Percentiles rank a stretch among this genome's conserved stretches.
phyloP scores from a whole-genome alignment of 2,797 vertebrate genomes.

The Triplophysa bombifrons region DNA sequence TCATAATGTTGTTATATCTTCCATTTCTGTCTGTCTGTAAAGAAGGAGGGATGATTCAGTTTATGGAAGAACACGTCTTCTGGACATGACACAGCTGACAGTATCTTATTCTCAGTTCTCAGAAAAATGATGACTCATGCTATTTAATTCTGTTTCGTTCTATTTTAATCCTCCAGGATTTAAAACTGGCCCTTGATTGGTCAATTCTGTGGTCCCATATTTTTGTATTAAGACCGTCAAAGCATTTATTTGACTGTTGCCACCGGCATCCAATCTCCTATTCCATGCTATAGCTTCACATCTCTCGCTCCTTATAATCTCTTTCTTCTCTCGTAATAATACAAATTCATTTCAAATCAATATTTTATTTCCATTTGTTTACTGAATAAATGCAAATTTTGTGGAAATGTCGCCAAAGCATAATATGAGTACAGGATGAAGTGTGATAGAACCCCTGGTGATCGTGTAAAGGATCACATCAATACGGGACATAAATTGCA shows the following conservation, averaged over 20 bases:
- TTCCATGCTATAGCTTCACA: not conserved
- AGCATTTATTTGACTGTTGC: not conserved
- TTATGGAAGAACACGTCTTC: conserved; percentile 27
- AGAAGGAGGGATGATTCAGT: conserved; percentile 24
- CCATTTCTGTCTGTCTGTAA: conserved; percentile 26
- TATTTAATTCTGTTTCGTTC: not conserved
- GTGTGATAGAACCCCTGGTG: not conserved
- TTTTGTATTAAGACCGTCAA: not conserved
- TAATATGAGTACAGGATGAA: not conserved
- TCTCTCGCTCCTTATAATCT: not conserved
- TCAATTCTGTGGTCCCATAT: not conserved
- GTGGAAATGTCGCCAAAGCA: not conserved
- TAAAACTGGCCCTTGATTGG: not conserved
- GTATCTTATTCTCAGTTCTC: conserved; percentile 1
- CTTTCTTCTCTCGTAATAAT: not conserved
- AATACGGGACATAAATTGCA: not conserved
- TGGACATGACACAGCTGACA: conserved; percentile 2
- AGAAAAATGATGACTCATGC: conserved; percentile 16
- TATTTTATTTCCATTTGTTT: not conserved
- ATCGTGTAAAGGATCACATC: not conserved
- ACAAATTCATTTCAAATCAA: not conserved
- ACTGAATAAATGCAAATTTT: not conserved
- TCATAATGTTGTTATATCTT: conserved; percentile 7
- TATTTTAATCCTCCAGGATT: not conserved
- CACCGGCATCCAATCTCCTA: not conserved